Evolutionary conservation across 2,888 invertebrate genomes (phyloP).

Genomic region (Callyntrura guangdongensis): DNA sequence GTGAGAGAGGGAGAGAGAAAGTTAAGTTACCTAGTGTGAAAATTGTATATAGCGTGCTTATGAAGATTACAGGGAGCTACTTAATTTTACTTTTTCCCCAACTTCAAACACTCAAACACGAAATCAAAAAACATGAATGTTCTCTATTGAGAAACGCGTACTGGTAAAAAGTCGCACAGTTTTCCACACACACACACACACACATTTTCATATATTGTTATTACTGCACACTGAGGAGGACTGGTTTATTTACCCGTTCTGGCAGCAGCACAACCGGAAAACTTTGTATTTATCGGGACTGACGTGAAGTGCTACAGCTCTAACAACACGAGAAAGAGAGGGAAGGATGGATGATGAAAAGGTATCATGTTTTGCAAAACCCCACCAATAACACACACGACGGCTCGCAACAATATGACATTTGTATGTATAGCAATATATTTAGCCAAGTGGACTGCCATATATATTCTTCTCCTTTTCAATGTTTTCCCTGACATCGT

Average conservation of each 20-base stretch:
- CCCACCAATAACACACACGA: conserved; percentile 45
- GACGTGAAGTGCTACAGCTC: conserved; percentile 39
- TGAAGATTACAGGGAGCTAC: conserved; percentile 78
- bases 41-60: conserved; percentile 80
- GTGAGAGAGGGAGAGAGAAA: conserved; percentile 49
- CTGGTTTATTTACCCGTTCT: conserved; percentile 64
- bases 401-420: no score
- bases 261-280: conserved; percentile 71
- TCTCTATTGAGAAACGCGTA: no score
- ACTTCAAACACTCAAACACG: conserved; percentile 50
- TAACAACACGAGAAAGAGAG: no score
- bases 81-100: conserved; percentile 72
- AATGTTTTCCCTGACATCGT: conserved; percentile 15
- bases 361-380: conserved; percentile 65
- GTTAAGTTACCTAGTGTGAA: conserved; percentile 78
- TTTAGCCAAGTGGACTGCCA: neutral
- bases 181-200: no score
- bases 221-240: neutral
- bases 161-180: no score
- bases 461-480: conserved; percentile 25
- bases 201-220: neutral
- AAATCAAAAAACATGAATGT: conserved; percentile 46
- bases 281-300: conserved; percentile 50
- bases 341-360: conserved; percentile 60
- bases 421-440: conserved; percentile 18